phyloP scores from a whole-genome alignment of 2,888 invertebrate genomes.

The Drosophila rellima region DNA sequence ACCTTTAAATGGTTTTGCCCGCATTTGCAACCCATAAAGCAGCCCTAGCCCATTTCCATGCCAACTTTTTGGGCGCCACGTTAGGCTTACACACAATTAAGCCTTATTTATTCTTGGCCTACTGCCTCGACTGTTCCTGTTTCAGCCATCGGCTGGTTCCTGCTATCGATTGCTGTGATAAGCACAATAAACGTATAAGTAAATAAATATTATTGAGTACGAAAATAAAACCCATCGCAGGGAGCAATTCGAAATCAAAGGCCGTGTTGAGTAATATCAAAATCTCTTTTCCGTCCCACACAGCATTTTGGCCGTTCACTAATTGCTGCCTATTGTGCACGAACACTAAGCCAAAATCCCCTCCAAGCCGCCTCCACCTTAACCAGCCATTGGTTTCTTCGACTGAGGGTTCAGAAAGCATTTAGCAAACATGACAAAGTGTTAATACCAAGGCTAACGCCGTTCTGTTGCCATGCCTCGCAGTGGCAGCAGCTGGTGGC shows the following conservation, averaged over 20 bases:
- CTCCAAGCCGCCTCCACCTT: neutral
- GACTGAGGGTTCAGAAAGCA: conserved; percentile 57
- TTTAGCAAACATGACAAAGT: conserved; percentile 79
- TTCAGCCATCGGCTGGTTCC: conserved; percentile 6
- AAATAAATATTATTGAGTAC: conserved; percentile 79
- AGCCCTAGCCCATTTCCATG: conserved; percentile 22
- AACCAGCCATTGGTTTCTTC: conserved; percentile 3
- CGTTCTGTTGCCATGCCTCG: conserved; percentile 10
- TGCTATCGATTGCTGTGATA: conserved; percentile 78
- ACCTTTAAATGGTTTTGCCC: conserved; percentile 80
- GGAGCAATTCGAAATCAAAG: conserved; percentile 69
- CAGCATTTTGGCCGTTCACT: conserved; percentile 50
- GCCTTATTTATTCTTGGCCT: conserved; percentile 77
- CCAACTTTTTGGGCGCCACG: conserved; percentile 44
- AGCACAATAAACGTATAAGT: conserved; percentile 82
- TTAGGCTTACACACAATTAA: conserved; percentile 73
- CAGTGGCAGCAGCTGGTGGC: conserved; percentile 19
- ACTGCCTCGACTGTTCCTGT: conserved; percentile 29
- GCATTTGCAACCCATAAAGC: conserved; percentile 67
- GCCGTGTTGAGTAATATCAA: conserved; percentile 59
- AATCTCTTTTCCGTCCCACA: conserved; percentile 40
- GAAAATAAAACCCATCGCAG: conserved; percentile 48
- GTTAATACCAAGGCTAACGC: conserved; percentile 72
- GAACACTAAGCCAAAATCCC: conserved; percentile 38
- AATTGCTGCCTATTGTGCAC: conserved; percentile 65